These are phyloP conservation scores for Brachionus koreanus DNA, from an alignment of 1,140 invertebrate species.

Conservation along the genomic window DNA sequence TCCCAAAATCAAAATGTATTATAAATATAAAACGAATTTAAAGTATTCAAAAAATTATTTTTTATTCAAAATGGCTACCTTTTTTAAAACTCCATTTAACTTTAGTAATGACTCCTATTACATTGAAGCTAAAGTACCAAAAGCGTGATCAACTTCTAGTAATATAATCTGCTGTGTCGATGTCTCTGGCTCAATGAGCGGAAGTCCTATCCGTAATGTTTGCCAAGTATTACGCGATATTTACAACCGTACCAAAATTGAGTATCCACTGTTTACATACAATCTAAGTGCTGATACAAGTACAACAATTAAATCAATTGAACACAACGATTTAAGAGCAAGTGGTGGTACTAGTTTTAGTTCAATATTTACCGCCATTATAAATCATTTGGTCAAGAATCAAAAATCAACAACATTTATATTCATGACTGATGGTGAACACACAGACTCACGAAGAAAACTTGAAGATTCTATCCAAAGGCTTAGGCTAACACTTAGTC, in stretches of 20 bases:
- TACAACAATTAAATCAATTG: not conserved
- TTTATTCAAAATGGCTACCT: constrained; percentile 27
- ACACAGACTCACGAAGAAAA: not conserved
- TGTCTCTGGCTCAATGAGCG: not conserved
- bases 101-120: not conserved
- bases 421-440: constrained; percentile 31
- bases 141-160: not conserved
- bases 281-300: not conserved
- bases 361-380: not conserved
- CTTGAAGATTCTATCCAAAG: not conserved
- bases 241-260: constrained; percentile 7
- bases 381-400: not conserved
- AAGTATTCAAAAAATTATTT: too few species aligned
- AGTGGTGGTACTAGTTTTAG: constrained; percentile 2
- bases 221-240: constrained; percentile 18
- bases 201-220: constrained; percentile 19
- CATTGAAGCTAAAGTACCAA: constrained; percentile 5
- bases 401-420: constrained; percentile 36
- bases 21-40: too few species aligned
- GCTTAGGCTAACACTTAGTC: not conserved
- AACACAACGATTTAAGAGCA: not conserved
- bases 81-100: constrained; percentile 1
- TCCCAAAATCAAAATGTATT: too few species aligned
- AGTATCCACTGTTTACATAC: constrained; percentile 16
- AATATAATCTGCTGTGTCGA: constrained; percentile 18